Percentiles rank a stretch among this genome's conserved stretches.
Evolutionary conservation across 2,113 vertebrate species (phyloP).

Genomic region (Poeciliopsis prolifica): DNA sequence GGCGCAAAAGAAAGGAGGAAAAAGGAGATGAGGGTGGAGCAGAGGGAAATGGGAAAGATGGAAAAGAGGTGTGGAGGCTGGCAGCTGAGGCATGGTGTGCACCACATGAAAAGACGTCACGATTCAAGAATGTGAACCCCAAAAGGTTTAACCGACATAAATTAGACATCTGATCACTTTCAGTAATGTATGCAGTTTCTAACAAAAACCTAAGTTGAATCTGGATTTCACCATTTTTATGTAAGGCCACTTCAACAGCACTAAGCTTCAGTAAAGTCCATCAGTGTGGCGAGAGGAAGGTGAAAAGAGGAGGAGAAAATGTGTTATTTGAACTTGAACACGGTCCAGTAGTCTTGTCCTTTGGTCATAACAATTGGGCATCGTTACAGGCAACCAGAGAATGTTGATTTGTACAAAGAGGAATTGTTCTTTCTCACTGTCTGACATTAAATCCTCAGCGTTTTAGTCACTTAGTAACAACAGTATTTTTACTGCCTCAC

Average conservation of each 20-base stretch:
- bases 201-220: neutral
- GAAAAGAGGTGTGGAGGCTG: conserved; percentile 21
- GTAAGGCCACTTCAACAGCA: neutral
- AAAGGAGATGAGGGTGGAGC: conserved; percentile 8
- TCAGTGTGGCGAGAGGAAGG: neutral
- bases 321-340: neutral
- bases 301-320: neutral
- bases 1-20: conserved; percentile 14
- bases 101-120: conserved; percentile 48
- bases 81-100: conserved; percentile 10
- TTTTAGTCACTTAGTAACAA: neutral
- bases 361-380: neutral
- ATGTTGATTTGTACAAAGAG: too few relatives aligned
- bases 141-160: conserved; percentile 52
- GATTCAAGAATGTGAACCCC: conserved; percentile 47
- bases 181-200: conserved; percentile 50
- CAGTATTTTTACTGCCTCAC: neutral
- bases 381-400: neutral
- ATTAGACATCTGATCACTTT: conserved; percentile 68
- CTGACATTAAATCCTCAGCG: neutral
- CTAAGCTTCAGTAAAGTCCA: neutral
- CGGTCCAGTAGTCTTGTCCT: neutral
- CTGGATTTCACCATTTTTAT: neutral
- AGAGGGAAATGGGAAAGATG: conserved; percentile 31
- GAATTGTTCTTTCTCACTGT: neutral